Evolutionary conservation across 2,113 vertebrate species (phyloP).

Genomic region (Parus major): DNA sequence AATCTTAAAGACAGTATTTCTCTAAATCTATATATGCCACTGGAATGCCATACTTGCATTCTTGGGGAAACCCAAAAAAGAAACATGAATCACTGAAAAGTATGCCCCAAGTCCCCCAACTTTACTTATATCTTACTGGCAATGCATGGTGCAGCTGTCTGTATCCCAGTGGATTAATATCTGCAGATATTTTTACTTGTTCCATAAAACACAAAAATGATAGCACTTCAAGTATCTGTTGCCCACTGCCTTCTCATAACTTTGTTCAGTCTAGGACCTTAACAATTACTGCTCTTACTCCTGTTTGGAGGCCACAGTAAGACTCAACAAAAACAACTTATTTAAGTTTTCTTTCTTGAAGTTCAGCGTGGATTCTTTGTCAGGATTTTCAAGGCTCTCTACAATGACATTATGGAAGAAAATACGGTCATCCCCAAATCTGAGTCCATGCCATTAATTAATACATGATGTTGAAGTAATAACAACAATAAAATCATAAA

Average conservation of each 20-base stretch:
- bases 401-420: neutral
- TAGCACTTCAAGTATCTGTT: neutral
- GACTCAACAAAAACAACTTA: neutral
- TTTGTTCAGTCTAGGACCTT: neutral
- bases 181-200: constrained; percentile 32
- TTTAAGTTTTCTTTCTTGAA: neutral
- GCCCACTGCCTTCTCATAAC: neutral
- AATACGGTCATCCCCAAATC: neutral
- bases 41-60: neutral
- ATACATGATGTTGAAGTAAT: neutral
- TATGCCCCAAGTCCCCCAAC: neutral
- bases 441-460: neutral
- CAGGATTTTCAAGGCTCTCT: neutral
- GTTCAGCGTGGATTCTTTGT: neutral
- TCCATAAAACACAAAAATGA: constrained; percentile 30
- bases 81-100: constrained; percentile 5
- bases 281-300: neutral
- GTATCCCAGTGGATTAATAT: neutral
- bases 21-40: neutral
- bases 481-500: neutral
- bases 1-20: neutral
- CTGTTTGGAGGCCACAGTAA: neutral
- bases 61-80: neutral
- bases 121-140: neutral
- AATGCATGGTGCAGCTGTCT: constrained; percentile 26